phyloP scores from a whole-genome alignment of 1,140 invertebrate species.

The Telenomus remus region DNA sequence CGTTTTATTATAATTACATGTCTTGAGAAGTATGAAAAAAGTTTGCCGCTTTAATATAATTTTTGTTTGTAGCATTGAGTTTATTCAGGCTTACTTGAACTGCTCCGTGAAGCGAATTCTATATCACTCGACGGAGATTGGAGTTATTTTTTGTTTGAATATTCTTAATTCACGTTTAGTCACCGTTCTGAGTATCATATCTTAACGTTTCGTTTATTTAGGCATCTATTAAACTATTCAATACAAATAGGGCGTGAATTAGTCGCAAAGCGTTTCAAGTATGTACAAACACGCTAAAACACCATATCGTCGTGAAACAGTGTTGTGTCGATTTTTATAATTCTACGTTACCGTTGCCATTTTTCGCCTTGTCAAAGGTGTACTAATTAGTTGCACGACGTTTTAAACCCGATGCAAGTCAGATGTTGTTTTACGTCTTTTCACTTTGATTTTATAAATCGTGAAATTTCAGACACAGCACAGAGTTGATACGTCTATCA shows the following conservation, averaged over 20 bases:
- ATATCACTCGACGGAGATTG: background rate
- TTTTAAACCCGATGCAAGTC: too few relatives aligned
- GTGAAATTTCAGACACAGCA: too few relatives aligned
- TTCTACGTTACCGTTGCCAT: too few relatives aligned
- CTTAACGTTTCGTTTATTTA: constrained; percentile 3
- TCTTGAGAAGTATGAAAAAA: constrained; percentile 44
- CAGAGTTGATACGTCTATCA: too few relatives aligned
- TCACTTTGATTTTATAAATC: too few relatives aligned
- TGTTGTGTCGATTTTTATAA: too few relatives aligned
- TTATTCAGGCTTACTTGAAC: constrained; percentile 44
- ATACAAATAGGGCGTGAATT: constrained; percentile 34
- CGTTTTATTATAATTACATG: constrained; percentile 31
- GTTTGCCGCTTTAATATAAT: constrained; percentile 28
- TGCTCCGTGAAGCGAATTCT: constrained; percentile 51
- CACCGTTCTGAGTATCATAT: constrained; percentile 9
- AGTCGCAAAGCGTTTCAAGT: constrained; percentile 54
- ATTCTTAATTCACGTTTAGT: constrained; percentile 6
- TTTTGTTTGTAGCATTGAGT: constrained; percentile 39
- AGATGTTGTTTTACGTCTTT: too few relatives aligned
- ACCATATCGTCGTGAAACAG: too few relatives aligned
- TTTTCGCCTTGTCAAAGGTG: too few relatives aligned
- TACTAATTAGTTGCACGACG: too few relatives aligned
- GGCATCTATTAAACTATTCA: constrained; percentile 28
- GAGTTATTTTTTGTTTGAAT: background rate
- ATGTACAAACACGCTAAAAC: constrained; percentile 49